These are phyloP conservation scores for Phalanger gymnotis DNA, from an alignment of 2,797 vertebrate genomes.

Conservation along the genomic window DNA sequence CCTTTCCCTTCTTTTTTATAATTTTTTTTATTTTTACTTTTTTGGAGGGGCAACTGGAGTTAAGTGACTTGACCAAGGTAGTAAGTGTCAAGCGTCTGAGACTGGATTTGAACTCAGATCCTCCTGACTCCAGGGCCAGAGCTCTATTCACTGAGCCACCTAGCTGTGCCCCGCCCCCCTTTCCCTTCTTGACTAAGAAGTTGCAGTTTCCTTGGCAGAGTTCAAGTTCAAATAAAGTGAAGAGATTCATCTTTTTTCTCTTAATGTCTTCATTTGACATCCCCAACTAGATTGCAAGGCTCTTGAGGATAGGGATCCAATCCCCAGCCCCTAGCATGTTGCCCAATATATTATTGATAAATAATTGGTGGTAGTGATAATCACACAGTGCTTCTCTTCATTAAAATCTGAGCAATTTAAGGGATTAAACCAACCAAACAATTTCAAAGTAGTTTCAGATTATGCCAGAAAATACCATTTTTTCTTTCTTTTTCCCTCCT, in stretches of 20 bases:
- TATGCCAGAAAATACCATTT: background rate
- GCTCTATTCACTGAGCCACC: too few relatives aligned
- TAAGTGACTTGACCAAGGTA: too few relatives aligned
- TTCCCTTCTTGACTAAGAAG: background rate
- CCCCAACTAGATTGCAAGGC: constrained; percentile 10
- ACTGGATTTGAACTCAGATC: too few relatives aligned
- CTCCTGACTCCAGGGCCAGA: too few relatives aligned
- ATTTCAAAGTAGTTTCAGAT: constrained; percentile 29
- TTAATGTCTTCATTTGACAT: background rate
- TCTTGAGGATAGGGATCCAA: background rate
- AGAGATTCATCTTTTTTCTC: background rate
- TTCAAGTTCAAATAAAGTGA: background rate
- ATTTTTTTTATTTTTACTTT: too few relatives aligned
- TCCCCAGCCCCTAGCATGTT: background rate
- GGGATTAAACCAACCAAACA: background rate
- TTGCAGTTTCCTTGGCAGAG: background rate
- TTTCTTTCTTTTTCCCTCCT: constrained; percentile 1
- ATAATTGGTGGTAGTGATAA: constrained; percentile 30
- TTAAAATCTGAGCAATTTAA: background rate
- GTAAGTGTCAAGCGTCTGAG: too few relatives aligned
- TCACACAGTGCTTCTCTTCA: background rate
- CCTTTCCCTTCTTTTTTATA: background rate
- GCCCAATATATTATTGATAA: constrained; percentile 3
- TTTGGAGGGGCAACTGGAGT: too few relatives aligned
- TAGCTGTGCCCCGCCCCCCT: too few relatives aligned